phyloP scores from a whole-genome alignment of 2,113 vertebrate genomes.

The Dipodomys merriami region DNA sequence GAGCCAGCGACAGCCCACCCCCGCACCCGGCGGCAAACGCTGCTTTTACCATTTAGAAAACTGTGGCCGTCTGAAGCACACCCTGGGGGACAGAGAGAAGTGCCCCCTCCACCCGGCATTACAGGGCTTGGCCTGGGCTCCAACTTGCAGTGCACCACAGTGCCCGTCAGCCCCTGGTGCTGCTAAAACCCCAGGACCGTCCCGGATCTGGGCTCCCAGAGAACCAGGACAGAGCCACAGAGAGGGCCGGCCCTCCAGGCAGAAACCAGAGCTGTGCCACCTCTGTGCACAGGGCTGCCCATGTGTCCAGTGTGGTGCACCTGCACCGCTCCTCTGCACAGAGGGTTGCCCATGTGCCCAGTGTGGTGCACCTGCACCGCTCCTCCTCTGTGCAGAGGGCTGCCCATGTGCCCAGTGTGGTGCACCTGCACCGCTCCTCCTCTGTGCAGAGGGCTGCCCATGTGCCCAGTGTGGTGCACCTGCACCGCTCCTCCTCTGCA shows the following conservation, averaged over 20 bases:
- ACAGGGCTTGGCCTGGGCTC: background rate
- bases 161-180: background rate
- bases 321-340: background rate
- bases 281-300: background rate
- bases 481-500: background rate
- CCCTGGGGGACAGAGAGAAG: background rate
- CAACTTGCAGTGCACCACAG: background rate
- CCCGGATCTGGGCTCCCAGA: background rate
- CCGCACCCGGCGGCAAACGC: background rate
- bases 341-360: background rate
- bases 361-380: background rate
- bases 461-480: background rate
- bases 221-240: background rate
- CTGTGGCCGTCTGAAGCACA: background rate
- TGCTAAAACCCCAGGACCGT: background rate
- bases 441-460: background rate
- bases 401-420: background rate
- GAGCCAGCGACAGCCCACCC: background rate
- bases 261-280: fast-evolving
- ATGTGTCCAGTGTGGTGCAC: background rate
- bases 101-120: background rate
- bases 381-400: background rate
- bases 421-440: background rate
- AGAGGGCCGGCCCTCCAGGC: background rate
- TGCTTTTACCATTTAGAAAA: constrained; percentile 64